These are phyloP conservation scores for Argya squamiceps DNA, from an alignment of 2,797 vertebrate species.

Conservation along the genomic window DNA sequence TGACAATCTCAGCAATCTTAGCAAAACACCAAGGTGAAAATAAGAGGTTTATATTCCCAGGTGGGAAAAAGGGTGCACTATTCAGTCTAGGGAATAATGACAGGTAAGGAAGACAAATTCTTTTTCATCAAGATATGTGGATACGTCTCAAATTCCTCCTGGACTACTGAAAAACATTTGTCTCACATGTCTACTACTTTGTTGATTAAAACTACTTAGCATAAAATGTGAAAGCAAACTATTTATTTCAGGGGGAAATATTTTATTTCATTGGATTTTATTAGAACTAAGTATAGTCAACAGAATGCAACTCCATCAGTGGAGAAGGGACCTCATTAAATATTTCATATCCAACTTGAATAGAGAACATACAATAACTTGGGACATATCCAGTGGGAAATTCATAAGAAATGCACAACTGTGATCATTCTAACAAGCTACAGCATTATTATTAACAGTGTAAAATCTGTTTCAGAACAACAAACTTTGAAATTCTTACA, in stretches of 20 bases:
- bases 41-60: not conserved
- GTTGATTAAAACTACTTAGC: not conserved
- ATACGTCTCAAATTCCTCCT: not conserved
- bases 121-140: not conserved
- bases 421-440: not conserved
- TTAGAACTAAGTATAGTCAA: not conserved
- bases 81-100: not conserved
- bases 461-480: conserved; percentile 18
- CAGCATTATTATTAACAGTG: not conserved
- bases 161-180: not conserved
- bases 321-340: not conserved
- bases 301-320: not conserved
- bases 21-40: not conserved
- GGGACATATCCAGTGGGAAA: not conserved
- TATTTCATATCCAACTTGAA: not conserved
- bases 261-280: not conserved
- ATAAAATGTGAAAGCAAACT: not conserved
- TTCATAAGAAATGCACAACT: not conserved
- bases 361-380: not conserved
- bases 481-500: conserved; percentile 41
- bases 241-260: not conserved
- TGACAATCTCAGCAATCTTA: not conserved
- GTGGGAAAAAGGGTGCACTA: not conserved
- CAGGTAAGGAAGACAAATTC: not conserved
- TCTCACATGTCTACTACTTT: not conserved